Percentiles rank a stretch among this genome's conserved stretches.
phyloP scores from a whole-genome alignment of 2,113 vertebrate species.

The Mionectes macconnelli region DNA sequence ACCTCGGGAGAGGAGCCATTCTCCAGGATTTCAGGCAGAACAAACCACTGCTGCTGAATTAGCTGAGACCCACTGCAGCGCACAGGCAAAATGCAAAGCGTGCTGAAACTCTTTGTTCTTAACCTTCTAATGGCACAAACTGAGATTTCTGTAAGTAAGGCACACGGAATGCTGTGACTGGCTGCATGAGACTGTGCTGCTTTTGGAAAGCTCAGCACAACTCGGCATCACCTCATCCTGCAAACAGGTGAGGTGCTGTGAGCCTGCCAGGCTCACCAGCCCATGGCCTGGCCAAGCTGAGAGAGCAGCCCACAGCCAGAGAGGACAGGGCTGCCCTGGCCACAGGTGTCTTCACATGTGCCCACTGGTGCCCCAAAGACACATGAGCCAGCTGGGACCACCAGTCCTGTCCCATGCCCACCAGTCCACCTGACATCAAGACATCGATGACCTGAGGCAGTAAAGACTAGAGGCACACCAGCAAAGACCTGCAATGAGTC shows the following conservation, averaged over 20 bases:
- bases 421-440: neutral
- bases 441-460: neutral
- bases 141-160: neutral
- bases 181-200: accelerated
- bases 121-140: neutral
- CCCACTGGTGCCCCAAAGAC: neutral
- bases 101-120: neutral
- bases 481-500: neutral
- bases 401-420: neutral
- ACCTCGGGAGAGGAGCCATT: neutral
- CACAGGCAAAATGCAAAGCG: neutral
- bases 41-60: slow-evolving; percentile 9
- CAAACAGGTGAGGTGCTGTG: accelerated
- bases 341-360: accelerated
- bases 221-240: neutral
- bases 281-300: accelerated
- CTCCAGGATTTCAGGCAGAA: slow-evolving; percentile 44
- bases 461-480: neutral
- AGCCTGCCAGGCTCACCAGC: neutral
- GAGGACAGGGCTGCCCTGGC: accelerated
- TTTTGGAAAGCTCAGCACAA: neutral
- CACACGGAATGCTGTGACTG: neutral
- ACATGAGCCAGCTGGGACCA: accelerated
- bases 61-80: neutral
- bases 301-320: accelerated